Evolutionary conservation across 30 jellyfish, hydroid and myxozoan genomes (phyloP).

Genomic region (Rhopilema esculentum): DNA sequence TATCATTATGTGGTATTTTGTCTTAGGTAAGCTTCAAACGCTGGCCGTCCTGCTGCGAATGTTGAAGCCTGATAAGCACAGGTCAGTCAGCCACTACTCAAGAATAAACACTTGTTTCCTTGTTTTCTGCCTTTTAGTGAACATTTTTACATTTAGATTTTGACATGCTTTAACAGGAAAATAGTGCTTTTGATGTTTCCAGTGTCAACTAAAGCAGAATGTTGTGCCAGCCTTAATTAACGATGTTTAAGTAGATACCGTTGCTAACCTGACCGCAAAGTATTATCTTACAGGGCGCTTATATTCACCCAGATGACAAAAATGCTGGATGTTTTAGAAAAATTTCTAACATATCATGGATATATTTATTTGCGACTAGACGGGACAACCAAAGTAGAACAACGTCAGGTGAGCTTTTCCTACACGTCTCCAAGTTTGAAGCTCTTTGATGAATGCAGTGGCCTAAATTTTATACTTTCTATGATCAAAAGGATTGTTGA

Average conservation of each 20-base stretch:
- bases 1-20: too few species aligned
- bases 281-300: conserved; percentile 83
- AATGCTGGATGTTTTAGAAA: conserved; percentile 92
- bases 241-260: too few species aligned
- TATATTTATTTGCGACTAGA: conserved; percentile 90
- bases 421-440: neutral
- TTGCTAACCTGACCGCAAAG: too few species aligned
- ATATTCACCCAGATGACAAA: conserved; percentile 96
- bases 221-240: too few species aligned
- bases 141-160: too few species aligned
- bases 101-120: too few species aligned
- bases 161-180: too few species aligned
- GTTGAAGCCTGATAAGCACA: conserved; percentile 93
- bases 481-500: too few species aligned
- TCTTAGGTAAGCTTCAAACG: conserved; percentile 89
- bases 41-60: conserved; percentile 77
- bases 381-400: conserved; percentile 97
- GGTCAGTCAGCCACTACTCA: conserved; percentile 62
- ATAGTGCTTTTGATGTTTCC: too few species aligned
- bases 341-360: conserved; percentile 92
- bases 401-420: conserved; percentile 79
- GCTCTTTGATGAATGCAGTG: too few species aligned
- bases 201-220: too few species aligned
- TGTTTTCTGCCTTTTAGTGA: neutral
- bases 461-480: too few species aligned